These are phyloP conservation scores for Mungos mungo DNA, from an alignment of 2,113 vertebrate genomes.

Conservation along the genomic window DNA sequence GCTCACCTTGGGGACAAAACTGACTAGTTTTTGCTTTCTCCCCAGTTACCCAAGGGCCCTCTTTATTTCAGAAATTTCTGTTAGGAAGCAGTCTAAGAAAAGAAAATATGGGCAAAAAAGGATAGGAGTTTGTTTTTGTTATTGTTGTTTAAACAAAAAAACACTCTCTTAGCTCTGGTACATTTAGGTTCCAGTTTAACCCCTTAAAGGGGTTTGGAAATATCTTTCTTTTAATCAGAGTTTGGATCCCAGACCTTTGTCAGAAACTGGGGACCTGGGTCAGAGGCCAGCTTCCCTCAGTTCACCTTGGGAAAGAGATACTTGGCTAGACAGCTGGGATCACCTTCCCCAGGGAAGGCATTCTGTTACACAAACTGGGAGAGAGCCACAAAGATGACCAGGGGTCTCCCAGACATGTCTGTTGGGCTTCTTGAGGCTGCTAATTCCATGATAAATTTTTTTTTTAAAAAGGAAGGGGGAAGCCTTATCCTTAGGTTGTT, in stretches of 20 bases:
- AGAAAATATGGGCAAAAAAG: neutral
- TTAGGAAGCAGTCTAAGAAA: neutral
- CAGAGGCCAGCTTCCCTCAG: neutral
- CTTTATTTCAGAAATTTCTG: neutral
- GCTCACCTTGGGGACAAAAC: neutral
- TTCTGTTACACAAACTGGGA: neutral
- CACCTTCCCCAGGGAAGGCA: neutral
- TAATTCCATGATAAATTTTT: neutral
- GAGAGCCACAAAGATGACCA: neutral
- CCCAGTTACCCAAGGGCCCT: neutral
- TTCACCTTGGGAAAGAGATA: neutral
- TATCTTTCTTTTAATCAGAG: neutral
- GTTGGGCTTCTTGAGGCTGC: neutral
- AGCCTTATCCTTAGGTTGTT: neutral
- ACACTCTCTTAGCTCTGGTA: neutral
- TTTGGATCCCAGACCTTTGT: neutral
- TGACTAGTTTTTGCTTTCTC: neutral
- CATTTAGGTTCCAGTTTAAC: neutral
- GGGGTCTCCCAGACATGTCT: neutral
- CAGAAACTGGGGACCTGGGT: neutral
- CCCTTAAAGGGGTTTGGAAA: neutral
- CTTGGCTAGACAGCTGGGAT: neutral
- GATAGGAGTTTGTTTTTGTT: neutral
- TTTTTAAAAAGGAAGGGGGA: neutral
- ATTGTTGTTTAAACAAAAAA: neutral